These are phyloP conservation scores for Caenorhabditis doughertyi DNA, from an alignment of 2,888 invertebrate genomes.

Conservation along the genomic window DNA sequence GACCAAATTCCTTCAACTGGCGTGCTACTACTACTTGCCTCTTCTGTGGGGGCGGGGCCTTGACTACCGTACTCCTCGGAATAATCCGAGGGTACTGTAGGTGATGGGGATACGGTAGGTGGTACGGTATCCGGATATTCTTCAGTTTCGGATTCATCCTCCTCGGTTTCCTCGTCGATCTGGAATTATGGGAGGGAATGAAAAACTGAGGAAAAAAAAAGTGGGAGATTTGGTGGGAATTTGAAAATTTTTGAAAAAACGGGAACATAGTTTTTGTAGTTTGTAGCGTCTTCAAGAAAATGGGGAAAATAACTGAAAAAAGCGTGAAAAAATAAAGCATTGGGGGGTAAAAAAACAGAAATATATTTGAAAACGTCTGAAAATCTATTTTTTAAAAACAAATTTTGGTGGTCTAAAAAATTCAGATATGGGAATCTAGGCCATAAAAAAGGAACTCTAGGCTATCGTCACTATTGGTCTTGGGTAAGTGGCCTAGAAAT, in stretches of 20 bases:
- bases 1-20: background rate
- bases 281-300: background rate
- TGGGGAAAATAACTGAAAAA: background rate
- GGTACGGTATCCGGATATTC: constrained; percentile 34
- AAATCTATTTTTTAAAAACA: too few species aligned
- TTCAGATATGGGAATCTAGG: too few species aligned
- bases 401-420: too few species aligned
- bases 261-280: too few species aligned
- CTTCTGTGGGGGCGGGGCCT: too few species aligned
- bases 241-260: background rate
- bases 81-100: constrained; percentile 46
- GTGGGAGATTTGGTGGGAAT: background rate
- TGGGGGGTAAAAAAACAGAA: too few species aligned
- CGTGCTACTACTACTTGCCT: constrained; percentile 47
- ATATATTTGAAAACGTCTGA: too few species aligned
- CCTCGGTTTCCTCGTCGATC: constrained; percentile 63
- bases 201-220: background rate
- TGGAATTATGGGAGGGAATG: constrained; percentile 10
- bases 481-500: too few species aligned
- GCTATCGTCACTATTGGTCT: too few species aligned
- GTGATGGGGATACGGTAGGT: constrained; percentile 25
- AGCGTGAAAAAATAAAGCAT: too few species aligned
- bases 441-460: too few species aligned
- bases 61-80: constrained; percentile 47
- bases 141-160: constrained; percentile 43